Evolutionary conservation across 2,888 invertebrate genomes (phyloP).

Genomic region (Thera obeliscata): DNA sequence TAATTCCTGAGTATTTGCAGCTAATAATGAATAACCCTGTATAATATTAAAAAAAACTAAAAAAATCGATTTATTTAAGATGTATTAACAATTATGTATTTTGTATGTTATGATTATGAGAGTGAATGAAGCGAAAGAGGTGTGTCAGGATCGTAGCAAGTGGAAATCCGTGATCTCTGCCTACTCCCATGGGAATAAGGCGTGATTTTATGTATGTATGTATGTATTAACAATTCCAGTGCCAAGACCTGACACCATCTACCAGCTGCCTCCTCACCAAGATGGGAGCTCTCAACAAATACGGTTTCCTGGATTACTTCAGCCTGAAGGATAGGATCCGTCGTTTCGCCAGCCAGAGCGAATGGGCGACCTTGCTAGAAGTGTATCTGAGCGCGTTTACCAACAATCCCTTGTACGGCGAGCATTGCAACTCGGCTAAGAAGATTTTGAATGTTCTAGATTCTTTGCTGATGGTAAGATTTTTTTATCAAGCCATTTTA

Average conservation of each 20-base stretch:
- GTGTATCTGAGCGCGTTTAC: conserved; percentile 57
- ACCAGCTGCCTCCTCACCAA: conserved; percentile 64
- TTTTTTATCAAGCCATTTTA: too few species aligned
- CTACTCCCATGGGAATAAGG: too few species aligned
- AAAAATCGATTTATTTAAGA: too few species aligned
- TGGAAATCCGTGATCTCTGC: too few species aligned
- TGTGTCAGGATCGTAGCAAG: too few species aligned
- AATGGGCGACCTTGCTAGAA: conserved; percentile 51
- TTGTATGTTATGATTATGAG: too few species aligned
- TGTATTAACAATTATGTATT: too few species aligned
- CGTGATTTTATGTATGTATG: too few species aligned
- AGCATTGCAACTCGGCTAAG: conserved; percentile 67
- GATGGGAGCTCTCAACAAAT: conserved; percentile 71
- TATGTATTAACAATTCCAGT: conserved; percentile 51
- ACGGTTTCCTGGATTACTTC: conserved; percentile 73
- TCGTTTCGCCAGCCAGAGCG: conserved; percentile 46
- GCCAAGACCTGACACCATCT: conserved; percentile 59
- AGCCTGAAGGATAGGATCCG: conserved; percentile 68
- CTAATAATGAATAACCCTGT: too few species aligned
- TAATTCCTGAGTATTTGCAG: too few species aligned
- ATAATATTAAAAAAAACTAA: too few species aligned
- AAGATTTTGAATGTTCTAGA: conserved; percentile 72
- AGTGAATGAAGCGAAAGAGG: too few species aligned
- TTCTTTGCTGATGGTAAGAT: conserved; percentile 70
- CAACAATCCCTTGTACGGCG: conserved; percentile 58